phyloP scores from a whole-genome alignment of 1,140 invertebrate species.

The Melitaea cinxia region DNA sequence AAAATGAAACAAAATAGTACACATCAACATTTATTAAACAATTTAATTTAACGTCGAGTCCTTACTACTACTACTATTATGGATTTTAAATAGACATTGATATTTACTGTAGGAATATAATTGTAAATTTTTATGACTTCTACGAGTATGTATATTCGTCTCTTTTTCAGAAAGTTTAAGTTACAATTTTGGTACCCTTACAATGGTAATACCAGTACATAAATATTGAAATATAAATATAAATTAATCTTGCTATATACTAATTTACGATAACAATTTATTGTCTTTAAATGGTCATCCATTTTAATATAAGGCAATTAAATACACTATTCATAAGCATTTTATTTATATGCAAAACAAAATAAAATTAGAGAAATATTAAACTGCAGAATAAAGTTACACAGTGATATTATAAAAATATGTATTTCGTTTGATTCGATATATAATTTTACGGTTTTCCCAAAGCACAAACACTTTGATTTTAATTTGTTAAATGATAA shows the following conservation, averaged over 20 bases:
- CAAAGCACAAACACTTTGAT: no score
- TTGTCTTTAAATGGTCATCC: neutral
- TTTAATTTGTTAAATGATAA: no score
- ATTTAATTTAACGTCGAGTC: conserved; percentile 18
- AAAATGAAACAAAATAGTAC: conserved; percentile 28
- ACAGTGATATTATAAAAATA: no score
- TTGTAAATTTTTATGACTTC: neutral
- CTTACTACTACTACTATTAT: conserved; percentile 16
- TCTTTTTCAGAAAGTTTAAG: no score
- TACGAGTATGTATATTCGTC: neutral
- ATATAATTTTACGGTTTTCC: no score
- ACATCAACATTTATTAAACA: conserved; percentile 49
- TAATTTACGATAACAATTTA: neutral
- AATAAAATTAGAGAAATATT: no score
- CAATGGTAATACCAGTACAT: neutral
- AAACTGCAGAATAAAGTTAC: no score
- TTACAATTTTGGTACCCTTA: no score
- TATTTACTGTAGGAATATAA: neutral
- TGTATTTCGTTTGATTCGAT: no score
- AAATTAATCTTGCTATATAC: neutral
- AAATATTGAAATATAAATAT: neutral
- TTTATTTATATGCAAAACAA: no score
- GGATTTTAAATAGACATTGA: neutral
- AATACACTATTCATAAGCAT: neutral
- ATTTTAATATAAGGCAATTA: neutral